Conservation (phyloP, 2,888 invertebrate species). For the Folsomia candida region DNA sequence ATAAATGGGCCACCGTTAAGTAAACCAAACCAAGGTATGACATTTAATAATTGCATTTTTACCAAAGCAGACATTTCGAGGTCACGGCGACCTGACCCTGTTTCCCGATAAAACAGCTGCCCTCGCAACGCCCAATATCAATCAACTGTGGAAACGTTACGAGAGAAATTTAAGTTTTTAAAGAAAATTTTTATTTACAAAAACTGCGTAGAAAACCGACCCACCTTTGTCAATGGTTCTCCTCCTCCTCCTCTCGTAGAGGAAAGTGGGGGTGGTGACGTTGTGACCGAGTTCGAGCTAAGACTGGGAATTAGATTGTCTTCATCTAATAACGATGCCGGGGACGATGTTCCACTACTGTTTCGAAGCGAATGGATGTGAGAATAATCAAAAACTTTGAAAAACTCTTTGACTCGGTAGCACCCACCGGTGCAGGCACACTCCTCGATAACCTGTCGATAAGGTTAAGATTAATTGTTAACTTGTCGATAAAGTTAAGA, state of each 20-base stretch:
- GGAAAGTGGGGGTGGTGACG: not conserved
- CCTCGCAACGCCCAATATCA: conserved; percentile 56
- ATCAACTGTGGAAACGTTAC: conserved; percentile 52
- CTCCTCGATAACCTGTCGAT: conserved; percentile 16
- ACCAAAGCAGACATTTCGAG: conserved; percentile 51
- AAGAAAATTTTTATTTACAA: conserved; percentile 1
- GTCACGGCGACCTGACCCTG: conserved; percentile 25
- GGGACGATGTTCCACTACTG: too few species aligned
- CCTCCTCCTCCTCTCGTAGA: too few species aligned
- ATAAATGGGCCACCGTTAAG: not conserved
- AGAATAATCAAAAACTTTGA: conserved; percentile 57
- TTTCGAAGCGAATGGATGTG: too few species aligned
- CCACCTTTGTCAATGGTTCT: conserved; percentile 35
- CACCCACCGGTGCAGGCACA: conserved; percentile 53
- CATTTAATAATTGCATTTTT: conserved; percentile 15
- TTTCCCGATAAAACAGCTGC: conserved; percentile 54
- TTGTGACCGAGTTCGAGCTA: too few species aligned
- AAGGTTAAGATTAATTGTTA: too few species aligned
- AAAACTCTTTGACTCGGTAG: conserved; percentile 55
- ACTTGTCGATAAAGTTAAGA: too few species aligned
- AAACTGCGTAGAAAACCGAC: too few species aligned
- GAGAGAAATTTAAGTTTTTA: not conserved
- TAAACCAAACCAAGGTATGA: too few species aligned
- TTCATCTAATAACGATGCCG: too few species aligned
- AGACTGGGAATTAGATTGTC: too few species aligned